Evolutionary conservation across 2,113 vertebrate species (phyloP).

Genomic region (Sinosuthora webbiana): DNA sequence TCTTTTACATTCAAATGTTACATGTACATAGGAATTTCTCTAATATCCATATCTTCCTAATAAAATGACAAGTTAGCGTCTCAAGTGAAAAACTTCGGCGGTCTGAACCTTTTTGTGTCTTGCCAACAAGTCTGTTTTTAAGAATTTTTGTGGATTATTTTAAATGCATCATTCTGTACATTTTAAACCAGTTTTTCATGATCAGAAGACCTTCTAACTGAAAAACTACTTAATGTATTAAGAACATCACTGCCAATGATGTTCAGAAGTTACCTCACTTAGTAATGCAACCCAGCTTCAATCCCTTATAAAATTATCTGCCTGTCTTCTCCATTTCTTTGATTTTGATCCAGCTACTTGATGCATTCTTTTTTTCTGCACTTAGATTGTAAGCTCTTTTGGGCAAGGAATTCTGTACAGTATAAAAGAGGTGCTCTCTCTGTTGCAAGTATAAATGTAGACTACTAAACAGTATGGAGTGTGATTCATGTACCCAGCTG

Average conservation of each 20-base stretch:
- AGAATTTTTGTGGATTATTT: background rate
- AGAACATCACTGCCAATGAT: background rate
- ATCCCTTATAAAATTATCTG: background rate
- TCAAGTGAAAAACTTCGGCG: background rate
- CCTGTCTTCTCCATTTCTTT: background rate
- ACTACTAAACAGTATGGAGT: background rate
- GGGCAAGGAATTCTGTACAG: background rate
- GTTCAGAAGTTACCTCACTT: constrained; percentile 34
- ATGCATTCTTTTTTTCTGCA: background rate
- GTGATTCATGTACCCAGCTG: background rate
- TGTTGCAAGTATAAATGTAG: background rate
- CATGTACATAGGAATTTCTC: background rate
- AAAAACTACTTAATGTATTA: constrained; percentile 9
- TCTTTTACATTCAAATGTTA: constrained; percentile 8
- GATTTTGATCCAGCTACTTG: background rate
- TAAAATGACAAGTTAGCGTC: background rate
- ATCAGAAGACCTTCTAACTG: background rate
- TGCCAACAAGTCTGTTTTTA: background rate
- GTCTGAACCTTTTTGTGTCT: background rate
- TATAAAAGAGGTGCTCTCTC: background rate
- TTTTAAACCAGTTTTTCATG: background rate
- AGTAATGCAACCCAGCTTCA: background rate
- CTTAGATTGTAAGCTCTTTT: constrained; percentile 48
- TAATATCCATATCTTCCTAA: background rate
- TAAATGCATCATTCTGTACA: background rate